Evolutionary conservation across 2,888 invertebrate genomes (phyloP), one percentile per base, ranked within the genome.

Genomic region (Ligdia adustata): DNA sequence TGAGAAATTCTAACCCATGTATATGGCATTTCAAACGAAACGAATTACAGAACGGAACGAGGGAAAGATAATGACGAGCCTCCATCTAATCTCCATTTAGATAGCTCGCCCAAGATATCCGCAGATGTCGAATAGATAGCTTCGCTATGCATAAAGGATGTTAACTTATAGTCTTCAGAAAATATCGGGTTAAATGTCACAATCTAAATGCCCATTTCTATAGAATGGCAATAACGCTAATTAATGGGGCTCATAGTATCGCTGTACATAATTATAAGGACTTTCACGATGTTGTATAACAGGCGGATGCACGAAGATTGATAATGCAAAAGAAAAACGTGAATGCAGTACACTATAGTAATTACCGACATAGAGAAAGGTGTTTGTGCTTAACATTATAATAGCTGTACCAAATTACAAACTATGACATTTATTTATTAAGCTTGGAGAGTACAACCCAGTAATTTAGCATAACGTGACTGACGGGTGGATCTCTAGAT

Each of bases 391-490:
- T 71, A 70, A 70, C 75, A 72, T 75, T 67, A 71, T 79, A 82
- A 82, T 77, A 77, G 75, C 75, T 73, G 70, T 67, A 62, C 70
- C 67, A 81, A 77, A 80, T 82, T 75, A 76, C 79, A 74, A 75
- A 79, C 74, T 78, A 77, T 80, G 82, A 82, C 81, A 81, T 82
- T 82, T 78, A 79, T 75, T 71, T 78, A 79, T 81, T 67, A 64
- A 63, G 68, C 69, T 79, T 79, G 64, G 82, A 84, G 84, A 83
- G 81, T 80, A 75, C 74, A 70, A 75, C 64, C 64, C 60, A 56
- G 72, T 69, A 75, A 79, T 78, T 81, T 78, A 72, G 68, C 62
- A 55, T 55, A 68, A 69, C 67, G 69, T 78, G 81, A 79, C 73
- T 76, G 72, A 79, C 71, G 67, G 73, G 72, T 72, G 69, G 70